Base-by-base conservation (phyloP, 64 coral and sea anemone genomes). In the Montipora efflorescens region DNA sequence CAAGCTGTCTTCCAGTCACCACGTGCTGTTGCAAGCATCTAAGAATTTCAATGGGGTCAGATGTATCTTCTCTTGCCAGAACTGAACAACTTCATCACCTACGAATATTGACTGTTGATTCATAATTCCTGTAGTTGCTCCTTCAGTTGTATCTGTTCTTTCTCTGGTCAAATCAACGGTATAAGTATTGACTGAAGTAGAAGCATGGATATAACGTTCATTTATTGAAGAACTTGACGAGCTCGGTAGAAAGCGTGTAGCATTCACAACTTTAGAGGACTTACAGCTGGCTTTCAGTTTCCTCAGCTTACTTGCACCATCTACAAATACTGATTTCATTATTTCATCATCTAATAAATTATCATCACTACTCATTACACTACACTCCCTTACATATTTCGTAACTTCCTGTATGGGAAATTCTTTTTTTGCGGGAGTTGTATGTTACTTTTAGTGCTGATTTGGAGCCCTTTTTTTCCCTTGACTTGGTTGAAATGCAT, bases 1-100 rank as follows among this genome's bases (percentile, higher is more conserved):
- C 48, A 5, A 92, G 82, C 62, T 69, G 90, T 76, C 90, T 92
- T 12, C 80, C 81, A 76, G 82, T 84, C 14, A 85, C 81, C 75
- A 92, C 77, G 19, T 75, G 48, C 71, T 92, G 75, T 84, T 92
- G 90, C 48, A 76, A 69, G 51, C 43, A 36, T 48, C 47, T 74
- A 14, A 92, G 71, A 48, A 92, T 67, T 62, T 92, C 90, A 83
- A 86, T 67, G 53, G 80, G 80, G 47, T 92, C 84, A 52, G 57
- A 57, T 45, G 86, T 85, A 75, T 92, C 75, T 92, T 80, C 59
- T 91, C 90, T 83, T 91, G 49, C 55, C 90, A 91, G 90, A 82
- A 76, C 25, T 61, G 23, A 67, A 91, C 82, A 66, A 16, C 82
- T 85, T 85, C 82, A 66, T 66, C 23, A 66, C 58, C 59, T 48